These are phyloP conservation scores for Aleiodes alternator DNA, from an alignment of 2,888 invertebrate species.

Conservation along the genomic window DNA sequence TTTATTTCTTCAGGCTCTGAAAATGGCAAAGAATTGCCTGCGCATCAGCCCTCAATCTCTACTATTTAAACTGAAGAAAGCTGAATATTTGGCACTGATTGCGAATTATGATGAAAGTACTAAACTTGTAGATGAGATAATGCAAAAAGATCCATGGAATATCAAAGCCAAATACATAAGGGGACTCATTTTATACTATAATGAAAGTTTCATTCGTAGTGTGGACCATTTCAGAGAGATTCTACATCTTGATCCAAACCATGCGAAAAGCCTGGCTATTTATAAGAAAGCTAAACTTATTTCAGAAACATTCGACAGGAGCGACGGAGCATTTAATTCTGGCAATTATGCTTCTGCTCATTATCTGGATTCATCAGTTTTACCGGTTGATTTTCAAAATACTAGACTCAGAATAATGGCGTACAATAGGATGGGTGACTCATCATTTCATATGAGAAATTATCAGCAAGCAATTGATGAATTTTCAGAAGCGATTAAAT, in stretches of 20 bases:
- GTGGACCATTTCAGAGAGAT: conserved; percentile 95
- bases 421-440: conserved; percentile 93
- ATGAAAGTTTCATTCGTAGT: conserved; percentile 90
- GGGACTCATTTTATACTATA: conserved; percentile 81
- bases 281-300: conserved; percentile 89
- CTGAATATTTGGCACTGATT: conserved; percentile 90
- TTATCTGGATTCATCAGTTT: conserved; percentile 88
- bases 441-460: conserved; percentile 82
- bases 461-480: conserved; percentile 88
- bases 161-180: too few species aligned
- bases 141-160: too few species aligned
- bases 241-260: conserved; percentile 92
- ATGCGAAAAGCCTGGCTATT: conserved; percentile 88
- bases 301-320: conserved; percentile 93
- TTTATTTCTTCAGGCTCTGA: too few species aligned
- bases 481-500: conserved; percentile 85
- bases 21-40: background rate
- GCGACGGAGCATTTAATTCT: conserved; percentile 91
- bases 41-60: background rate
- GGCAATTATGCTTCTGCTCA: conserved; percentile 89
- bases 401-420: conserved; percentile 92
- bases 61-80: conserved; percentile 77
- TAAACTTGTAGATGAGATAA: background rate
- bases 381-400: conserved; percentile 90
- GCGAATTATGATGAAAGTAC: conserved; percentile 87